phyloP scores from a whole-genome alignment of 2,113 vertebrate species.

The Podarcis raffonei region DNA sequence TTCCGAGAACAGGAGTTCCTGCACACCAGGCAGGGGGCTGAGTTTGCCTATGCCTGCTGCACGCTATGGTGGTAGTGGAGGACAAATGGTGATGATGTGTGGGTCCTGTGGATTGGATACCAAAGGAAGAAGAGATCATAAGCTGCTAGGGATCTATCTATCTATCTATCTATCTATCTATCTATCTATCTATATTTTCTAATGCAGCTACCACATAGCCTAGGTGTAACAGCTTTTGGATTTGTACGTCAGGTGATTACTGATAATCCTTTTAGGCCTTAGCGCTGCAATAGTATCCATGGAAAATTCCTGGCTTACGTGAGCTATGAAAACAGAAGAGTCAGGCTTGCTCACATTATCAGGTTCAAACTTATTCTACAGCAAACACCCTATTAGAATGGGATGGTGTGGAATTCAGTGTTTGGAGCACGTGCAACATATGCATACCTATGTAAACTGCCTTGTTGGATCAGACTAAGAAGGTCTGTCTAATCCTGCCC shows the following conservation, averaged over 20 bases:
- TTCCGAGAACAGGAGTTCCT: neutral
- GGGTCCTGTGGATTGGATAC: neutral
- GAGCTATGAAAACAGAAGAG: neutral
- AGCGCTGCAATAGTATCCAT: neutral
- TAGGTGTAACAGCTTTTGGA: neutral
- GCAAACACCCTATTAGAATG: neutral
- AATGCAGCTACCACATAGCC: neutral
- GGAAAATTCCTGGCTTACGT: neutral
- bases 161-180: too few relatives aligned
- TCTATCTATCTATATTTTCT: neutral
- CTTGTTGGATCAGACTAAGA: neutral
- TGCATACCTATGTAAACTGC: neutral
- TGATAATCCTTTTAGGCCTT: neutral
- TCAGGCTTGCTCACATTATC: neutral
- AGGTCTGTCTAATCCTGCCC: too few relatives aligned
- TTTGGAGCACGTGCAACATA: neutral
- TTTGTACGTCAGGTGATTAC: neutral
- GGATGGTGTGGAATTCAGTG: neutral
- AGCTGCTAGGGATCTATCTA: too few relatives aligned
- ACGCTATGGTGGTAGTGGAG: neutral
- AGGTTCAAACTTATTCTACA: neutral
- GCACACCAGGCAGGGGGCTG: too few relatives aligned
- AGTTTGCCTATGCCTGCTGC: too few relatives aligned
- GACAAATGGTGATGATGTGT: neutral
- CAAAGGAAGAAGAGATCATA: neutral